A percentile compares a stretch with the other conserved stretches of the same genome.
Evolutionary conservation across 2,888 invertebrate genomes (phyloP).

Genomic region (Aphidoletes aphidimyza): DNA sequence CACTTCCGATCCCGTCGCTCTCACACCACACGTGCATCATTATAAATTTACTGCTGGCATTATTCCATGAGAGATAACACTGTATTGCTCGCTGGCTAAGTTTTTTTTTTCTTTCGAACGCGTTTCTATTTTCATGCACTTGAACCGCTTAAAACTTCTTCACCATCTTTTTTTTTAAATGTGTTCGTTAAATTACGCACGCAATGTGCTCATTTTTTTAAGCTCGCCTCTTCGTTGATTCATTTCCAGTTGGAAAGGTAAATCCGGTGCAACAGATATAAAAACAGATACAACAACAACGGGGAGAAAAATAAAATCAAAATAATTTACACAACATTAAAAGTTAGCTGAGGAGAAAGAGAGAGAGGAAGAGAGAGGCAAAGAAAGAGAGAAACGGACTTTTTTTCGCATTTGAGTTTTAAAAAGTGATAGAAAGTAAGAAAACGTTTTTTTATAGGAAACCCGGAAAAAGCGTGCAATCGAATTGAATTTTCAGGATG

Average conservation of each 20-base stretch:
- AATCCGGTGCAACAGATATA: conserved; percentile 42
- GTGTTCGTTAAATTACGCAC: conserved; percentile 50
- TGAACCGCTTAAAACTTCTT: conserved; percentile 26
- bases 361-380: not conserved
- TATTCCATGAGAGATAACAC: not conserved
- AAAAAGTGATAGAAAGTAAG: conserved; percentile 34
- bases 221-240: not conserved
- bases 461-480: conserved; percentile 8
- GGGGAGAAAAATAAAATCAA: conserved; percentile 39
- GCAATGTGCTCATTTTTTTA: conserved; percentile 24
- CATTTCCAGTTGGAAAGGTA: conserved; percentile 52
- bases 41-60: conserved; percentile 39
- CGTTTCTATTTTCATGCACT: not conserved
- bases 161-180: not conserved
- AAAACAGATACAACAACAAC: conserved; percentile 16
- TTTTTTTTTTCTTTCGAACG: too few species aligned
- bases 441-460: conserved; percentile 8
- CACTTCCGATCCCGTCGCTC: not conserved
- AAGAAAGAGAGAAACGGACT: not conserved
- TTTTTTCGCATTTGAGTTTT: not conserved
- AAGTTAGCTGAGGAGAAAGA: not conserved
- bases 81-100: too few species aligned
- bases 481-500: conserved; percentile 51
- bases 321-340: conserved; percentile 55
- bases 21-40: conserved; percentile 11